Base-by-base conservation (phyloP, 2,888 invertebrate genomes). In the Sialis lutaria region DNA sequence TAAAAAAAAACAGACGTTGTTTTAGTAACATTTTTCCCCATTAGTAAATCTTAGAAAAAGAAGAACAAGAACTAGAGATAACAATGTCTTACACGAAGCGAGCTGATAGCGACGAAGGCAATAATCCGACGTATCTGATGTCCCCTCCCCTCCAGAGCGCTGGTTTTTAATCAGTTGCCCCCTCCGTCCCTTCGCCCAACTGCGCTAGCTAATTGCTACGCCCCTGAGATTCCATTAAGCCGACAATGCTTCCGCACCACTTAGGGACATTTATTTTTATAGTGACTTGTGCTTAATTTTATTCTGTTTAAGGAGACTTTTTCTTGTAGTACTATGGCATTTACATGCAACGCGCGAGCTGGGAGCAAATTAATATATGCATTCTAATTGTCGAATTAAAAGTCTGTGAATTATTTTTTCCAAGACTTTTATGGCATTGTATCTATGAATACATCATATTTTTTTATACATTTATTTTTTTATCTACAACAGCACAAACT, bases 181-280 rank as follows among this genome's bases (percentile, higher is more conserved):
- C 49, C 40, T 44, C 45, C 45, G 46, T 40, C 22, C 12, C 33
- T 12, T 37, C 34, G 34, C 30, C 53, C 53, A 51, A 52, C 51
- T 56, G 55, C 55, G 56, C 52, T 55, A 55, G 57, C 60, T 62
- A 62, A 62, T 62, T 62, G 62, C 56, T 53, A 55, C 56, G 55
- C 60, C 60, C 58, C 56, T 53, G 60, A 59, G 61, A 61, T 61
- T 58, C 56, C 56, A 59, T 59, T 59, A 58, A 54, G 54, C 55
- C 31, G 34, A 40, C 31, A 40, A 12, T 31, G 32, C 52, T 52
- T 52, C 49, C 51, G 49, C 53, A 49, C 55, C 52, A 54, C 56
- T 54, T 53, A 52, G 52, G 55, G 56, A 56, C 57, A 55, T 61
- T 60, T 60, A 58, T 58, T 60, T 60, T 59, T 60, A 57, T 56